phyloP scores from a whole-genome alignment of 2,797 vertebrate species.

The Triplophysa bombifrons region DNA sequence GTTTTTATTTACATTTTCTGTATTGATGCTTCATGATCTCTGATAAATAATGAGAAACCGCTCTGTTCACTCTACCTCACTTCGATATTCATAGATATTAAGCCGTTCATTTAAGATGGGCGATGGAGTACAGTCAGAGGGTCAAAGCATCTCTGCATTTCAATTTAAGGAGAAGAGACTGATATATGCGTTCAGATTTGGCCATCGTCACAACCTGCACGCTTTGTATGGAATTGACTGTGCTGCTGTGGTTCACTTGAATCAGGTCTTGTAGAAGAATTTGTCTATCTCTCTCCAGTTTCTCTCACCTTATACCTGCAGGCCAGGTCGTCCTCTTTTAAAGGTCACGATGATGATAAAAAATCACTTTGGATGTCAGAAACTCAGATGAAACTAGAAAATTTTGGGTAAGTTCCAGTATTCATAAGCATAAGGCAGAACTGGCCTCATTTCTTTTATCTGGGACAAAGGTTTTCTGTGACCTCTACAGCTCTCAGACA shows the following conservation, averaged over 20 bases:
- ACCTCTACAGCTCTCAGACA: neutral
- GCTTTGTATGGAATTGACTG: neutral
- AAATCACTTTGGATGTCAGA: conserved; percentile 8
- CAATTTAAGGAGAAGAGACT: neutral
- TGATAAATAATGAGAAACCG: neutral
- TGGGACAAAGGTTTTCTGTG: neutral
- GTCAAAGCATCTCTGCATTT: neutral
- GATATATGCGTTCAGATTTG: conserved; percentile 11
- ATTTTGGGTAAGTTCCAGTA: neutral
- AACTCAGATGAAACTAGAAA: neutral
- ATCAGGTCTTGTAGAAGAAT: neutral
- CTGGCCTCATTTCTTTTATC: neutral
- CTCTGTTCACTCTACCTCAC: conserved; percentile 22
- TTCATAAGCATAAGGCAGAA: neutral
- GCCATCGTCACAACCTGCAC: neutral
- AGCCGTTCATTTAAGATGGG: conserved; percentile 9
- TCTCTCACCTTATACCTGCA: neutral
- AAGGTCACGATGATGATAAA: conserved; percentile 14
- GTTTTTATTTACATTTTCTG: neutral
- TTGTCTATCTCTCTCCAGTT: too few relatives aligned
- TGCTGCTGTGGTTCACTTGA: neutral
- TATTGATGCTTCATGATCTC: neutral
- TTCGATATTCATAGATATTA: conserved; percentile 18
- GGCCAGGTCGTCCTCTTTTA: neutral
- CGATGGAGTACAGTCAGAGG: neutral